Conservation (phyloP, 2,888 invertebrate species). For the Caenorhabditis macrosperma region DNA sequence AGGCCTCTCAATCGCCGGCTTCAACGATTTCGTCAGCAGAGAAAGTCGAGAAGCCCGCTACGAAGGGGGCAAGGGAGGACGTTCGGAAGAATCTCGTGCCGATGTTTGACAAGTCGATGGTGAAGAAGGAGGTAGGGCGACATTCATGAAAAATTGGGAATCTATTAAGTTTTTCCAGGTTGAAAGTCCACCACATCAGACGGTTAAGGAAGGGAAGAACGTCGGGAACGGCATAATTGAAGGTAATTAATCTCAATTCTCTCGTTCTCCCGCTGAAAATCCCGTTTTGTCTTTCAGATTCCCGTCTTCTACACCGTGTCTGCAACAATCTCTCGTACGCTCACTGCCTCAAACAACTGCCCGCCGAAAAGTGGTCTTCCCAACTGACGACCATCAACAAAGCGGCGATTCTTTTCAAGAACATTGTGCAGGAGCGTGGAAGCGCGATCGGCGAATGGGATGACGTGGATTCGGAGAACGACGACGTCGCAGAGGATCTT, state of each 20-base stretch:
- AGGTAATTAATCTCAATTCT: neutral
- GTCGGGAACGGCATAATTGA: too few species aligned
- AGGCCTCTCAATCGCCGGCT: neutral
- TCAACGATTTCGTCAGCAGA: neutral
- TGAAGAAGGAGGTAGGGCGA: neutral
- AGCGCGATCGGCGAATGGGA: neutral
- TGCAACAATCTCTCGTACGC: neutral
- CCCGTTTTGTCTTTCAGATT: constrained; percentile 10
- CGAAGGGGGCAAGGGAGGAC: neutral
- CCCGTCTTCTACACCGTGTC: neutral
- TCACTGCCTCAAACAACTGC: constrained; percentile 5
- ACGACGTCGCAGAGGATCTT: neutral
- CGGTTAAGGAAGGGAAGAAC: too few species aligned
- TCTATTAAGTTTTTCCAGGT: neutral
- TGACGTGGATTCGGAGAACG: constrained; percentile 18
- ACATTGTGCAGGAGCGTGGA: constrained; percentile 8
- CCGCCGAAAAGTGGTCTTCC: constrained; percentile 1
- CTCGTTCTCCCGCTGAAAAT: too few species aligned
- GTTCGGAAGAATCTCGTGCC: constrained; percentile 17
- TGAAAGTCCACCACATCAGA: too few species aligned
- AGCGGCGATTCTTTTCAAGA: constrained; percentile 1
- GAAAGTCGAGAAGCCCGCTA: neutral
- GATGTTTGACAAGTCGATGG: neutral
- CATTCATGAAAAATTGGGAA: neutral
- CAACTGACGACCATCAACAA: neutral